These are phyloP conservation scores for Nasonia giraulti DNA, from an alignment of 1,140 invertebrate genomes.

Conservation along the genomic window DNA sequence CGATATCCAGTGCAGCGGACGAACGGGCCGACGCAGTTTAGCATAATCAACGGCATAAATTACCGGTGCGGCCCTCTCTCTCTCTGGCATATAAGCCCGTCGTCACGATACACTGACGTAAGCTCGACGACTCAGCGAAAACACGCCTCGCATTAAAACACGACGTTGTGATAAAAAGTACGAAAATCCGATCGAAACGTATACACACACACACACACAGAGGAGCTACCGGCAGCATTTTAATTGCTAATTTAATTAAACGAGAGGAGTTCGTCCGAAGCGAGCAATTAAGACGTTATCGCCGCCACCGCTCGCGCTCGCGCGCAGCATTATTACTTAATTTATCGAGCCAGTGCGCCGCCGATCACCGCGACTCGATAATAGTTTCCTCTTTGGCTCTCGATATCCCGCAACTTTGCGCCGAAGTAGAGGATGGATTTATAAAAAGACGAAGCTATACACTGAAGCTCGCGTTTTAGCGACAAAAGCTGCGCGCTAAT, in stretches of 20 bases:
- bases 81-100: neutral
- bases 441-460: neutral
- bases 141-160: neutral
- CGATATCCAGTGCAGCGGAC: neutral
- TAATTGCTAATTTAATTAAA: conserved; percentile 71
- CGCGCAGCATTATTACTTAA: conserved; percentile 65
- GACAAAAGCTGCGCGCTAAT: neutral
- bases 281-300: conserved; percentile 67
- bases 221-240: conserved; percentile 58
- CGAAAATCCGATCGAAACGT: neutral
- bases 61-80: neutral
- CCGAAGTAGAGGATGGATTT: too few relatives aligned
- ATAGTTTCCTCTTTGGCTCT: neutral
- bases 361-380: conserved; percentile 52
- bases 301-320: conserved; percentile 25
- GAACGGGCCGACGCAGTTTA: neutral
- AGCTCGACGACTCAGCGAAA: neutral
- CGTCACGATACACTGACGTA: neutral
- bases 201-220: neutral
- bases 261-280: conserved; percentile 47
- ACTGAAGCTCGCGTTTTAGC: neutral
- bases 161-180: too few relatives aligned
- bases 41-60: neutral
- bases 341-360: conserved; percentile 56
- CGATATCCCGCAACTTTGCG: neutral